Evolutionary conservation across 2,888 invertebrate genomes (phyloP).

Genomic region (Lutraria lutraria): DNA sequence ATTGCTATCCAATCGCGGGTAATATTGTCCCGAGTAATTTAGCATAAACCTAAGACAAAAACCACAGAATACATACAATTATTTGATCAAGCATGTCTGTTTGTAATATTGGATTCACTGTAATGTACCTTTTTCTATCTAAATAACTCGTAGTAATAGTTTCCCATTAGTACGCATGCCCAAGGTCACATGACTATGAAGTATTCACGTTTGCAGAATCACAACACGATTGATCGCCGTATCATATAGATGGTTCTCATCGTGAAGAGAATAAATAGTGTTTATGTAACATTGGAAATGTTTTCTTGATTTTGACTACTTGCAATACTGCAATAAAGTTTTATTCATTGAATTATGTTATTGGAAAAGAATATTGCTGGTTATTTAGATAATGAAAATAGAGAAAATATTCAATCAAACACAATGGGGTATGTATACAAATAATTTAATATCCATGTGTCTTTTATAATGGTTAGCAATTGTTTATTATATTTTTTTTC

Average conservation of each 20-base stretch:
- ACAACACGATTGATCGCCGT: neutral
- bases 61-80: neutral
- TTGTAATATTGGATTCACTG: neutral
- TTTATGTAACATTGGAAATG: slow-evolving; percentile 8
- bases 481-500: neutral
- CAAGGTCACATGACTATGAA: slow-evolving; percentile 40
- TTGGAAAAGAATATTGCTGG: slow-evolving; percentile 43
- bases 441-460: neutral
- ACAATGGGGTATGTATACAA: slow-evolving; percentile 42
- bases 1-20: neutral
- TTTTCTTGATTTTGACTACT: neutral
- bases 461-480: neutral
- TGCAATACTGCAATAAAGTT: neutral
- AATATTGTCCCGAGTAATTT: neutral
- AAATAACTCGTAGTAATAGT: slow-evolving; percentile 1
- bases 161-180: slow-evolving; percentile 44
- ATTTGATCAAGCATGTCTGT: slow-evolving; percentile 17
- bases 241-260: neutral
- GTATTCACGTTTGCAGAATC: neutral
- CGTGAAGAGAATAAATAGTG: neutral
- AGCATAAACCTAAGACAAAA: neutral
- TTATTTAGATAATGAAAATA: slow-evolving; percentile 29
- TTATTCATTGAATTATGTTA: slow-evolving; percentile 27
- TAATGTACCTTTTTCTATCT: neutral
- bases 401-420: slow-evolving; percentile 25